phyloP scores from a whole-genome alignment of 2,888 invertebrate species.

The Dorcus parallelipipedus region DNA sequence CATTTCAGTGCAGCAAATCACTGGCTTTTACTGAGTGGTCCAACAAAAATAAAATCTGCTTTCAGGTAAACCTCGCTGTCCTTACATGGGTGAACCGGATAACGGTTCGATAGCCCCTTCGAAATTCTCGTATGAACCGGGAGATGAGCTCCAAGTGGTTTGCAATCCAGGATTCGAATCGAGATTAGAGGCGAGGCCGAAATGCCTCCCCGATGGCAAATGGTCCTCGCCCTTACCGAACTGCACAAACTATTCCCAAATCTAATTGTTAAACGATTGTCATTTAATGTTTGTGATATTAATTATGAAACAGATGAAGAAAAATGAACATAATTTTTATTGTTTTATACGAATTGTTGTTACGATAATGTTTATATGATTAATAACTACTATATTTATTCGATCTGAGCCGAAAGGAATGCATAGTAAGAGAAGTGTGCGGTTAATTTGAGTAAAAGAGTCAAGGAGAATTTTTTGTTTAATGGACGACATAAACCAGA shows the following conservation, averaged over 20 bases:
- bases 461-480: too few relatives aligned
- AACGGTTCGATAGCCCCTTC: constrained; percentile 68
- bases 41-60: constrained; percentile 17
- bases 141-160: constrained; percentile 66
- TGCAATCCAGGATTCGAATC: constrained; percentile 65
- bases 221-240: constrained; percentile 68
- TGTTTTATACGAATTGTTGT: constrained; percentile 17
- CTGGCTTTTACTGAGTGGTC: too few relatives aligned
- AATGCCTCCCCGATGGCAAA: constrained; percentile 63
- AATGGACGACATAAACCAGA: too few relatives aligned
- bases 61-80: constrained; percentile 68
- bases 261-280: constrained; percentile 31
- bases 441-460: too few relatives aligned
- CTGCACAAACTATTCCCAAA: constrained; percentile 59
- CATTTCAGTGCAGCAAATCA: too few relatives aligned
- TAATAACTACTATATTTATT: background rate
- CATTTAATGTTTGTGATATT: constrained; percentile 30
- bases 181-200: constrained; percentile 50
- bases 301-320: constrained; percentile 7
- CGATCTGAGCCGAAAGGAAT: constrained; percentile 3
- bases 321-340: constrained; percentile 12
- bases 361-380: background rate
- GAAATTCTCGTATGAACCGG: constrained; percentile 72
- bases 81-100: constrained; percentile 68
- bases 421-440: background rate